These are phyloP conservation scores for Callorhinus ursinus DNA, from an alignment of 2,113 vertebrate species.

Conservation along the genomic window DNA sequence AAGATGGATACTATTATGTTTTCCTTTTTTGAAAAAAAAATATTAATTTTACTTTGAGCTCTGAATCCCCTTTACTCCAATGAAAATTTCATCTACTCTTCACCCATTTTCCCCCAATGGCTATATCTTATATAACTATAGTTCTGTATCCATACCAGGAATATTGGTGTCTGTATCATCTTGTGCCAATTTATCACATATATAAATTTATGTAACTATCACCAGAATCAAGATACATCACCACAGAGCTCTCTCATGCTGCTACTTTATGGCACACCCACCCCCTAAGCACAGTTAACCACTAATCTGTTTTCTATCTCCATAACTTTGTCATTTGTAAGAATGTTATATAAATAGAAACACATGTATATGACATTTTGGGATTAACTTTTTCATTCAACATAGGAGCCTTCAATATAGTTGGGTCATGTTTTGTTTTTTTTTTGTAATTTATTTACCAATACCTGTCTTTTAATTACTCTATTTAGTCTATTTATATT, in stretches of 20 bases:
- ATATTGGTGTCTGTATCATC: background rate
- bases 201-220: background rate
- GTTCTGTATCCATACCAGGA: background rate
- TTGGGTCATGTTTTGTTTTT: background rate
- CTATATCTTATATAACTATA: too few species aligned
- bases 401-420: background rate
- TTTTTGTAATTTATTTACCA: background rate
- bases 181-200: background rate
- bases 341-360: background rate
- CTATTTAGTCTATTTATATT: background rate
- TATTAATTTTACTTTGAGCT: background rate
- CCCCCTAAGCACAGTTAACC: background rate
- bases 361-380: background rate
- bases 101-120: background rate
- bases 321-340: background rate
- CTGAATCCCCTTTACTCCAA: background rate
- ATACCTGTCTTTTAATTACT: background rate
- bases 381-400: background rate
- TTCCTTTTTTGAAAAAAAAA: background rate
- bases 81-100: background rate
- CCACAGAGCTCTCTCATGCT: background rate
- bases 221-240: background rate
- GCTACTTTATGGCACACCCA: background rate
- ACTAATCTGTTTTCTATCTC: background rate
- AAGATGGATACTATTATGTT: background rate